Evolutionary conservation across 2,797 vertebrate genomes (phyloP).

Genomic region (Tenualosa thibaudeaui): DNA sequence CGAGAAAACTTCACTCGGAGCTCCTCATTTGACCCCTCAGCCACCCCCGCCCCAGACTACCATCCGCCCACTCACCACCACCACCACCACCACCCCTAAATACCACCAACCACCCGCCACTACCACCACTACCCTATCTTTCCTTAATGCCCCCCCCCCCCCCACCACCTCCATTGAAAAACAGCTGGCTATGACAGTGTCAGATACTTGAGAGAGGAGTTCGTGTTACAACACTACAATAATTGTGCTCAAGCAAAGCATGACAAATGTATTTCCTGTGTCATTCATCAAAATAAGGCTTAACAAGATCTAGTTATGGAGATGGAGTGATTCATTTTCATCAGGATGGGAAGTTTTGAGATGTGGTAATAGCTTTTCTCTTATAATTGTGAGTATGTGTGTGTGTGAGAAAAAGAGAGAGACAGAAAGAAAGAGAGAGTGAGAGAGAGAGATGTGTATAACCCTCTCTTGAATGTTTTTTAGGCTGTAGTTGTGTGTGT

Average conservation of each 20-base stretch:
- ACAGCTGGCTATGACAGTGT: conserved; percentile 53
- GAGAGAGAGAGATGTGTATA: not conserved
- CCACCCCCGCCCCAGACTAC: not conserved
- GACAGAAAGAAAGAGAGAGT: no score
- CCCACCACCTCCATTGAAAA: conserved; percentile 36
- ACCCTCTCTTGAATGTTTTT: not conserved
- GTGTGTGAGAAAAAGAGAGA: not conserved
- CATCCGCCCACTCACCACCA: conserved; percentile 8
- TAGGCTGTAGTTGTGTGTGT: not conserved
- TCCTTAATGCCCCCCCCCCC: not conserved
- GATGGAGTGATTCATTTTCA: not conserved
- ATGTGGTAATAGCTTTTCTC: not conserved
- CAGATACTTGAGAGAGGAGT: conserved; percentile 6
- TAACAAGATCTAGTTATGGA: not conserved
- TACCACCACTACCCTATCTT: conserved; percentile 2
- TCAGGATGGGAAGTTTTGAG: not conserved
- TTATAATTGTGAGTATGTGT: not conserved
- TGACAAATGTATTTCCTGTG: conserved; percentile 24
- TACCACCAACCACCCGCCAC: not conserved
- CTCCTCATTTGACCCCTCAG: conserved; percentile 52
- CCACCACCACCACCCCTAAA: no score
- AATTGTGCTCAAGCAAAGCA: conserved; percentile 13
- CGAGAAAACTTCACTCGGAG: conserved; percentile 63
- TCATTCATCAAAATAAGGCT: conserved; percentile 7
- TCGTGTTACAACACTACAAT: not conserved